These are phyloP conservation scores for Horisme vitalbata DNA, from an alignment of 2,888 invertebrate species.

Conservation along the genomic window DNA sequence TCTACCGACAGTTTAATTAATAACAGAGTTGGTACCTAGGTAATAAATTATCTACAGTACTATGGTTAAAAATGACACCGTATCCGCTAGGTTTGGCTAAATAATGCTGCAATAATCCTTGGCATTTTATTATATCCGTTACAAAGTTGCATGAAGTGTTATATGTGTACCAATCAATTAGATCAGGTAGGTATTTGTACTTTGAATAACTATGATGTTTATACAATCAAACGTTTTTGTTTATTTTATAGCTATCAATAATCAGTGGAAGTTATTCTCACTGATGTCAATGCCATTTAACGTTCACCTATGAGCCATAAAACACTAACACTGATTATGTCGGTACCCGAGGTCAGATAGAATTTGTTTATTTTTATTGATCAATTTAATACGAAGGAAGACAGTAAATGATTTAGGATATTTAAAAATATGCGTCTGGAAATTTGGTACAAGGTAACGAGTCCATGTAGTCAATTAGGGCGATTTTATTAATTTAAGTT, in stretches of 20 bases:
- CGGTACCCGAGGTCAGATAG: no score
- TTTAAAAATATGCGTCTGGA: no score
- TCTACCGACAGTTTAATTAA: no score
- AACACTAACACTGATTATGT: no score
- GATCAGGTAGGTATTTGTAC: constrained; percentile 4
- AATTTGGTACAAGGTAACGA: no score
- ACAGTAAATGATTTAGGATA: no score
- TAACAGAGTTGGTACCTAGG: neutral
- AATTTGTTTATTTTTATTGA: no score
- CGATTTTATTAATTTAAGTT: no score
- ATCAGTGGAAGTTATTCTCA: neutral
- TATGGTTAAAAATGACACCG: constrained; percentile 6
- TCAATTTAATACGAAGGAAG: no score
- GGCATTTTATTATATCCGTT: constrained; percentile 59
- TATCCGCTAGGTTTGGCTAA: constrained; percentile 17
- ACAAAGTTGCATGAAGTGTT: constrained; percentile 44
- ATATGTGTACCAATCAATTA: constrained; percentile 53
- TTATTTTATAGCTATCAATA: constrained; percentile 4
- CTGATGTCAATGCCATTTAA: no score
- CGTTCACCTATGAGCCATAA: no score
- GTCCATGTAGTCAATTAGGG: no score
- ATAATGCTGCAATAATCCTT: constrained; percentile 53
- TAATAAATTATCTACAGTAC: constrained; percentile 8
- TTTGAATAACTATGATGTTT: constrained; percentile 9
- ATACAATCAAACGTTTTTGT: constrained; percentile 11